Conservation (phyloP, 1,140 invertebrate species). For the Drosophila hydei region DNA sequence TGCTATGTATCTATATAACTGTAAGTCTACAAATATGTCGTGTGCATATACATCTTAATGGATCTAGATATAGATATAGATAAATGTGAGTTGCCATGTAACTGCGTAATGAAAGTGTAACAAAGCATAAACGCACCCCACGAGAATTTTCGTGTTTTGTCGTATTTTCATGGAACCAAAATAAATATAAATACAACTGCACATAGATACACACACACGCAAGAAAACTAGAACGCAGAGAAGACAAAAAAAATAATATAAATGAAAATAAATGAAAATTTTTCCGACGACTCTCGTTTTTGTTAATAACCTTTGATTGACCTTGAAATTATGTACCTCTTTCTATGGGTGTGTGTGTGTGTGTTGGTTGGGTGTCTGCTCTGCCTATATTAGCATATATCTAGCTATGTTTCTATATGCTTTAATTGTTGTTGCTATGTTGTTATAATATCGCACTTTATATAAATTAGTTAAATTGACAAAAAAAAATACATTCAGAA, state of each 20-base stretch:
- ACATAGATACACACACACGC: conserved; percentile 19
- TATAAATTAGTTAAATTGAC: conserved; percentile 73
- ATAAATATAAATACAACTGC: conserved; percentile 27
- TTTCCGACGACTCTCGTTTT: conserved; percentile 63
- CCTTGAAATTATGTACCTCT: conserved; percentile 71
- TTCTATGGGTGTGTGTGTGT: conserved; percentile 4
- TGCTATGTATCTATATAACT: conserved; percentile 1
- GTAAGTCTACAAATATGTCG: neutral
- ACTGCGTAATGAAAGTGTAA: conserved; percentile 32
- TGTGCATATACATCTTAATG: neutral
- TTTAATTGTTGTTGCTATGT: conserved; percentile 26
- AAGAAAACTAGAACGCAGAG: conserved; percentile 42
- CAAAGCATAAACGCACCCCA: conserved; percentile 12
- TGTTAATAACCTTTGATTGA: conserved; percentile 83
- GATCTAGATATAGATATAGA: neutral
- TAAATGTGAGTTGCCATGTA: conserved; percentile 14
- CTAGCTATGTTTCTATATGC: conserved; percentile 1
- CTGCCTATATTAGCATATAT: conserved; percentile 3
- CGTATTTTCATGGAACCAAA: conserved; percentile 38
- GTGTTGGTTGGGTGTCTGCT: conserved; percentile 23
- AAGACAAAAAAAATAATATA: conserved; percentile 44
- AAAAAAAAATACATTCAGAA: conserved; percentile 47
- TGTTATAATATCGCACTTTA: conserved; percentile 19
- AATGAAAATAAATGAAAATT: conserved; percentile 49
- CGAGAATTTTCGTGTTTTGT: conserved; percentile 22